Base-by-base conservation (phyloP, 2,113 vertebrate genomes). In the Leptocoma aspasia region DNA sequence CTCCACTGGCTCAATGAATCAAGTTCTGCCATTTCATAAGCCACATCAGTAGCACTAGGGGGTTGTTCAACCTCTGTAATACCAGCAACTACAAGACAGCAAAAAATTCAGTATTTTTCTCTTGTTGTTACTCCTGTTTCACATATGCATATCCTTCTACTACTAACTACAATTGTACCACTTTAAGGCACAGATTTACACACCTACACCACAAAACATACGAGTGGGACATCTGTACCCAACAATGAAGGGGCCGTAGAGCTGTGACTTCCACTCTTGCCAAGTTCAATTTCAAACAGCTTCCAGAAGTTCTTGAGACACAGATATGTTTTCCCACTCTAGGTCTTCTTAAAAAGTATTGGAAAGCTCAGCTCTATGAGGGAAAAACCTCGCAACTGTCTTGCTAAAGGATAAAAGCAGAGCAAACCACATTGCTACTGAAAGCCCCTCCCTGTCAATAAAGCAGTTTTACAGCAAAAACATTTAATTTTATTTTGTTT, bases 401-500 rank as follows among this genome's bases (percentile, higher is more conserved):
- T 89, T 44, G 27, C 60, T 92, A 85, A 96, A 97, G 77, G 76
- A 95, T 83, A 97, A 94, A 92, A 76, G 1, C 31, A 85, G 54
- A 92, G 70, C 68, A 96, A 97, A 94, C 63, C 54, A 72, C n/a
- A 4, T 9, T 59, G 56, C 64, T 61, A 41, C 27, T 15, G 14
- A 92, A 91, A 94, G 56, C 47, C 12, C 49, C 70, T 83, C 50
- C 35, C 83, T 85, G 76, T 79, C 91, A 87, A 96, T 92, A 95
- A 93, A 93, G 37, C n/a, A 47, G 10, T 81, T 96, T 96, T 97
- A 96, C 69, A 96, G 47, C 77, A 92, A 91, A 96, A 93, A 28
- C 64, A 93, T 97, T 96, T 97, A 91, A 96, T 96, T 97, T 97
- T 96, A 96, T 97, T 97, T 96, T 96, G 82, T n/a, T 95, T 97